Evolutionary conservation across 2,797 vertebrate genomes (phyloP).

Genomic region (Pangasius macronema): DNA sequence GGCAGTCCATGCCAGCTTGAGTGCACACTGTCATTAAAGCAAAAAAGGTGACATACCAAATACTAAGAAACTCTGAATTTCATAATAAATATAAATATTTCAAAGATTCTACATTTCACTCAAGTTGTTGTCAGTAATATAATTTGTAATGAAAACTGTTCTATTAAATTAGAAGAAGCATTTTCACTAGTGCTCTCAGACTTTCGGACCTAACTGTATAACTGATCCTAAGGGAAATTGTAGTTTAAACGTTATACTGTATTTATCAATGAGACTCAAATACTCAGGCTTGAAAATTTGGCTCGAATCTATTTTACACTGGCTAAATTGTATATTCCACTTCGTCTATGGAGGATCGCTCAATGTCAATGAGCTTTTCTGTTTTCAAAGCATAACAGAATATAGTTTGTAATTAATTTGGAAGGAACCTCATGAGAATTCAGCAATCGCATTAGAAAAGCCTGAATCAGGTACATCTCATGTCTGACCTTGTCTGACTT

Average conservation of each 20-base stretch:
- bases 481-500: conserved; percentile 44
- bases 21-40: neutral
- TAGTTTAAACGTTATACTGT: neutral
- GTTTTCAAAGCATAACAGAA: conserved; percentile 6
- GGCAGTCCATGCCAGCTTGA: neutral
- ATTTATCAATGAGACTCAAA: neutral
- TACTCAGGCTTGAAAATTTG: neutral
- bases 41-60: neutral
- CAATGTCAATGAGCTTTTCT: conserved; percentile 26
- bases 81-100: no score
- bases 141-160: neutral
- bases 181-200: neutral
- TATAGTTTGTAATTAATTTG: conserved; percentile 23
- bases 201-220: neutral
- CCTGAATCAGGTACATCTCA: neutral
- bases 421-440: conserved; percentile 19
- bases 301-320: conserved; percentile 7
- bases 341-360: conserved; percentile 1
- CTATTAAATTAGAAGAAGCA: neutral
- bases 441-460: conserved; percentile 5
- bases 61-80: neutral
- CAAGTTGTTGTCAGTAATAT: neutral
- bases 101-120: neutral
- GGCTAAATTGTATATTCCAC: conserved; percentile 1
- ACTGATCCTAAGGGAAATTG: neutral